Evolutionary conservation across 1,140 invertebrate species (phyloP).

Genomic region (Drosophila fuyamai): DNA sequence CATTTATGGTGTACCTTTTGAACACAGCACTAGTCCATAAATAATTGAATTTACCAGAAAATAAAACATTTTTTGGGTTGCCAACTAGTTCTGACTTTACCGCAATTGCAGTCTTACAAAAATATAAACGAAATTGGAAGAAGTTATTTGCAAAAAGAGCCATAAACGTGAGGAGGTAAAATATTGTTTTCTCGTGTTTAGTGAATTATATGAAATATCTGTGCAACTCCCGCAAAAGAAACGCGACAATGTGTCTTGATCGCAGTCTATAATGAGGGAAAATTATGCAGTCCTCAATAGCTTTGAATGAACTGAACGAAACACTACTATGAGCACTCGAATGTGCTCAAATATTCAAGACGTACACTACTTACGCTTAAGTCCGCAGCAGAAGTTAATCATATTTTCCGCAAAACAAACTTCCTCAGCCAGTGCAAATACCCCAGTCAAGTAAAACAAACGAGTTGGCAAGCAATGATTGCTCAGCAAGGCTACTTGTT

Average conservation of each 20-base stretch:
- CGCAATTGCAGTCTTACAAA: too few species aligned
- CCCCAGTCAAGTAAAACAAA: slow-evolving; percentile 31
- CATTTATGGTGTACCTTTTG: slow-evolving; percentile 9
- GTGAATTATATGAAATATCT: too few species aligned
- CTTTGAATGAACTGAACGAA: neutral
- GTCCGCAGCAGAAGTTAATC: slow-evolving; percentile 26
- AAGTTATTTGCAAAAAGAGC: too few species aligned
- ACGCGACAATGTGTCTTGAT: too few species aligned
- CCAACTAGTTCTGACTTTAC: too few species aligned
- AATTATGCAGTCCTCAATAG: neutral
- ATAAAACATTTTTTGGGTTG: neutral
- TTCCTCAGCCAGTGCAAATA: slow-evolving; percentile 26
- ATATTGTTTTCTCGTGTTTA: too few species aligned
- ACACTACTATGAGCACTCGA: slow-evolving; percentile 7
- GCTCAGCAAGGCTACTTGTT: slow-evolving; percentile 50
- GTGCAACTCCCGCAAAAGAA: too few species aligned
- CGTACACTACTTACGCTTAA: slow-evolving; percentile 12
- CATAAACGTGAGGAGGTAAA: too few species aligned
- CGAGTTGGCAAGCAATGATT: slow-evolving; percentile 60
- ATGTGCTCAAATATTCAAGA: slow-evolving; percentile 16
- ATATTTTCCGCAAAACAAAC: slow-evolving; percentile 34
- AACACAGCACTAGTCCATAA: neutral
- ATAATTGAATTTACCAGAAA: neutral
- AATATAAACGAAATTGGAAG: too few species aligned
- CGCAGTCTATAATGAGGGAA: too few species aligned